Evolutionary conservation across 2,888 invertebrate genomes (phyloP), one percentile per base, ranked within the genome.

Genomic region (Lepas anatifera): DNA sequence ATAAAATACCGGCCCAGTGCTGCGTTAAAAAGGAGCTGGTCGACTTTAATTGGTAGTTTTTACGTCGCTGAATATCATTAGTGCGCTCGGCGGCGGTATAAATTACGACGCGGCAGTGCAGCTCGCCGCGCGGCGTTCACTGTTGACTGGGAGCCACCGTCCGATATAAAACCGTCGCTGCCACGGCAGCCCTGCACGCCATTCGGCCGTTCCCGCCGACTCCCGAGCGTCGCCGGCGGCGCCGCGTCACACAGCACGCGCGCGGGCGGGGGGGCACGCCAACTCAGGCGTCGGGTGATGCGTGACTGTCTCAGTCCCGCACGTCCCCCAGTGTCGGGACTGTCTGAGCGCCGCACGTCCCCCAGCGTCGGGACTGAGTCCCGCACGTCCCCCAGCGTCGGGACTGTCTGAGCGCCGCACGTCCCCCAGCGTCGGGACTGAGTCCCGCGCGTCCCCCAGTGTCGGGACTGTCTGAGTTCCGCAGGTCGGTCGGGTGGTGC

Each of bases 1-100:
- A 58, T 58, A 58, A 58, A 58, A 58, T 58, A 58, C 58, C 58
- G 58, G 58, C 58, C 25, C 32, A 58, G 58, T 35, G 58, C 58
- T 35, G 58, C 58, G 58, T 58, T 58, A 58, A 58, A 58, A 58
- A 58, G 58, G 58, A 58, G 35, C 58, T 58, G 58, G 58, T 58
- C 58, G 58, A 58, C 58, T 58, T 58, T 58, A 58, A 58, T 58
- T 58, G 58, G 58, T 58, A 58, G 58, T 58, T 58, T 58, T 58
- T 58, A 58, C 58, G 35, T 58, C 58, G 58, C 58, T 58, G 58
- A 58, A 58, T 58, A 58, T 58, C 58, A 58, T 58, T 58, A 58
- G 58, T 35, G 58, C 58, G n/a, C 35, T 58, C 58, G 58, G 58
- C 32, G 35, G 58, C 58, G 25, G 58, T 25, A 58, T 58, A 58